These are phyloP conservation scores for Harpagoxenus sublaevis DNA, from an alignment of 2,888 invertebrate species.

Conservation along the genomic window DNA sequence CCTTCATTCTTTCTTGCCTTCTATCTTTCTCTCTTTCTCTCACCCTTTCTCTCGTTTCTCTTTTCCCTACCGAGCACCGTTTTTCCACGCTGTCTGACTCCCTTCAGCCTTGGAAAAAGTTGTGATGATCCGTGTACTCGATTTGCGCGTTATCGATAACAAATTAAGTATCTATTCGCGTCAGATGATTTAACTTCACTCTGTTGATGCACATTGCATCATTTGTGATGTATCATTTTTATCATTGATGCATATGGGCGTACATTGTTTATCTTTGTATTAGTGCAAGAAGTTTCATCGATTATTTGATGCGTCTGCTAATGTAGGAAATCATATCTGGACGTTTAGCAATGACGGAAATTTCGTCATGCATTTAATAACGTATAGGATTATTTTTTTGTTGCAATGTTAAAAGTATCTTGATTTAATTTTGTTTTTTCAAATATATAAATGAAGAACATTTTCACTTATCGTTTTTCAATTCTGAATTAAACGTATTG, in stretches of 20 bases:
- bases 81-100: conserved; percentile 51
- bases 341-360: neutral
- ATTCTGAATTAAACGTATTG: conserved; percentile 2
- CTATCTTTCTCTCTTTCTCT: neutral
- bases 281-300: conserved; percentile 23
- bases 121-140: conserved; percentile 36
- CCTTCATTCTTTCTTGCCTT: neutral
- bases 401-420: neutral
- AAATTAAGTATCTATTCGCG: conserved; percentile 13
- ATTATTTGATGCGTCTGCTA: conserved; percentile 13
- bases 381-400: neutral
- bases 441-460: neutral
- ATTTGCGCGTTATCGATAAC: conserved; percentile 52
- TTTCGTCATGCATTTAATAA: neutral
- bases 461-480: neutral
- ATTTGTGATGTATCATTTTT: conserved; percentile 7
- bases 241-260: conserved; percentile 28
- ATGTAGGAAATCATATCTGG: conserved; percentile 22
- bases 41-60: neutral
- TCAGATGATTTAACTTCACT: conserved; percentile 4
- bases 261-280: conserved; percentile 29
- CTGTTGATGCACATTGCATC: conserved; percentile 28
- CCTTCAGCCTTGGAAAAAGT: conserved; percentile 48
- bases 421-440: neutral
- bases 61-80: neutral